Evolutionary conservation across 2,888 invertebrate genomes (phyloP).

Genomic region (Leucozona laternaria): DNA sequence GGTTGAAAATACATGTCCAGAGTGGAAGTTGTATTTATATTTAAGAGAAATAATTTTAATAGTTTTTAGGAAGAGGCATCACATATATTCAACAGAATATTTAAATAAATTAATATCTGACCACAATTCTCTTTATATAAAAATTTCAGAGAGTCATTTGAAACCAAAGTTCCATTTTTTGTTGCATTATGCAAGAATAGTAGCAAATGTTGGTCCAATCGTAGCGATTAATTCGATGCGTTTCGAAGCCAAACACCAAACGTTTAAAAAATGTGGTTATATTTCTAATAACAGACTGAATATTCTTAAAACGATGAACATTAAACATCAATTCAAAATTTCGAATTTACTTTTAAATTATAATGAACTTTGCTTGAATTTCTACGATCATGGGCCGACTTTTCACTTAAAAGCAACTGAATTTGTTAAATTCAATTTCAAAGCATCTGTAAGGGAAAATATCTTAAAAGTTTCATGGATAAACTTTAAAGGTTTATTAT

Average conservation of each 20-base stretch:
- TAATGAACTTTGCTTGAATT: not conserved
- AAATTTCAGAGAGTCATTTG: not conserved
- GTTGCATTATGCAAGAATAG: not conserved
- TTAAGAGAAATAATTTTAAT: not conserved
- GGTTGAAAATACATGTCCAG: too few species aligned
- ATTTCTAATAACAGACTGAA: not conserved
- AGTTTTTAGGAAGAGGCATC: not conserved
- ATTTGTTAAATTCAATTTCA: not conserved
- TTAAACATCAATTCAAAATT: not conserved
- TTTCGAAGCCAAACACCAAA: not conserved
- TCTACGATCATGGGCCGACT: not conserved
- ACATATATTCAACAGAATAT: not conserved
- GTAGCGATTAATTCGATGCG: not conserved
- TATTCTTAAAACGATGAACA: not conserved
- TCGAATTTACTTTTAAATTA: not conserved
- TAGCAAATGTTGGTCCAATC: not conserved
- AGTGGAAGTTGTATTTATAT: not conserved
- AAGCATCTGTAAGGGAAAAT: not conserved
- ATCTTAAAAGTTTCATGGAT: not conserved
- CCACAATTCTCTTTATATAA: not conserved
- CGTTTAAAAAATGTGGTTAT: not conserved
- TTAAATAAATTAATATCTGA: not conserved
- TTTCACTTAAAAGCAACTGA: not conserved
- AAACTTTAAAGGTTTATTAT: not conserved
- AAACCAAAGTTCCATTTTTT: conserved; percentile 4